These are phyloP conservation scores for Synanceia verrucosa DNA, from an alignment of 2,797 vertebrate species.

Conservation along the genomic window DNA sequence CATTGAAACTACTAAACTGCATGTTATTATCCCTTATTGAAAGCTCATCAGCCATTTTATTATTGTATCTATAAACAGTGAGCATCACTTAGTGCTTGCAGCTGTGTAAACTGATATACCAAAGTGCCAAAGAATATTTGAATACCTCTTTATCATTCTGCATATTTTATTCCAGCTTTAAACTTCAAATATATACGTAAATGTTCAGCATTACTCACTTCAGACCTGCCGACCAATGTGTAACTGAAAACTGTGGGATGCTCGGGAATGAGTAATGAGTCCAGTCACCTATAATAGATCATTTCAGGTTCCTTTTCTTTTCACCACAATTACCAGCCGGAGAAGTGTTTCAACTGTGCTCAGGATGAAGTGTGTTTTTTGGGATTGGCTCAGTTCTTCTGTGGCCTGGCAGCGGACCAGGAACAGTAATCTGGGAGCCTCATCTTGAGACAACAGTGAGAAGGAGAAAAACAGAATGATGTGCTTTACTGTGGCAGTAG, in stretches of 20 bases:
- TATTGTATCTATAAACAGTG: neutral
- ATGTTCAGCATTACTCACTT: slow-evolving; percentile 40
- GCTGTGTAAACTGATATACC: neutral
- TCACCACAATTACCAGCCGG: slow-evolving; percentile 56
- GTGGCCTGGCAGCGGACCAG: slow-evolving; percentile 50
- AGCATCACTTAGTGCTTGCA: neutral
- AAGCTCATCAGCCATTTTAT: accelerated
- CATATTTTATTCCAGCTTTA: slow-evolving; percentile 2
- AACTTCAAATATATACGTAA: slow-evolving; percentile 10
- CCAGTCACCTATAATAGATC: slow-evolving; percentile 40
- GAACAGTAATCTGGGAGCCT: slow-evolving; percentile 49
- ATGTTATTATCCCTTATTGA: neutral
- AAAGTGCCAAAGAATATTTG: neutral
- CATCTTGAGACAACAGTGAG: slow-evolving; percentile 57
- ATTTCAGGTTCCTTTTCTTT: slow-evolving; percentile 59
- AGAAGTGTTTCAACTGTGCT: slow-evolving; percentile 57
- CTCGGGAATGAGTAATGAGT: slow-evolving; percentile 55
- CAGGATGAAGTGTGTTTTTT: slow-evolving; percentile 51
- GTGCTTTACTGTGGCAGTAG: slow-evolving; percentile 33
- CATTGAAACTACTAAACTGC: neutral
- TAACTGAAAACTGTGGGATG: slow-evolving; percentile 50
- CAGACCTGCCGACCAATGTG: slow-evolving; percentile 5
- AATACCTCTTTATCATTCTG: neutral
- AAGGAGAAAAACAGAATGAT: slow-evolving; percentile 59
- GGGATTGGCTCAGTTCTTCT: slow-evolving; percentile 42